Conservation (phyloP, 2,113 vertebrate species). For the Brachirus orientalis region DNA sequence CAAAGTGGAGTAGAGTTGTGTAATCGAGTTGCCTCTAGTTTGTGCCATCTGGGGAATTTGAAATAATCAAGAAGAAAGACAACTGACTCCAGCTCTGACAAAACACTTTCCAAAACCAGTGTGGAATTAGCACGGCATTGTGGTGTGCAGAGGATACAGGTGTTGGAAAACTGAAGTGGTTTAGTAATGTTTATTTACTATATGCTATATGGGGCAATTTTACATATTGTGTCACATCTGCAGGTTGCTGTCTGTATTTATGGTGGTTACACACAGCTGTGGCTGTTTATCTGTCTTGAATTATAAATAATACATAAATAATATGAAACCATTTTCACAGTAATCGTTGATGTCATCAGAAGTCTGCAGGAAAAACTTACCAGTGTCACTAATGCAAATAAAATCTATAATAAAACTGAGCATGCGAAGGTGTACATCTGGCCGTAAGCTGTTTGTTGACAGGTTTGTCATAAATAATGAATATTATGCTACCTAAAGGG, state of each 20-base stretch:
- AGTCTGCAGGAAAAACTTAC: neutral
- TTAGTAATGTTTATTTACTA: neutral
- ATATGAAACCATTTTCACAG: too few relatives aligned
- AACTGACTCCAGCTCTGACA: conserved; percentile 48
- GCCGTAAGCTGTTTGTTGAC: conserved; percentile 3
- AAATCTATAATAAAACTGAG: neutral
- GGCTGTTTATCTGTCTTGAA: neutral
- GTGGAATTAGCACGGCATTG: neutral
- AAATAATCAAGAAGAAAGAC: conserved; percentile 61
- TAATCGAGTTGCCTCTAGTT: conserved; percentile 59
- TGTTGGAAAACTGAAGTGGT: too few relatives aligned
- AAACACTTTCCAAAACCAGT: conserved; percentile 45
- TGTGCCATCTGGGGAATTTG: conserved; percentile 52
- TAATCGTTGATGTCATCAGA: neutral
- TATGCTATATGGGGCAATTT: too few relatives aligned
- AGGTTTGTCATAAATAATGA: conserved; percentile 2
- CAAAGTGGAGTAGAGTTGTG: conserved; percentile 45
- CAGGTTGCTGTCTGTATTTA: neutral
- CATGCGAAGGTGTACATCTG: neutral
- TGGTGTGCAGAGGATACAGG: too few relatives aligned
- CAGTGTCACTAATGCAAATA: neutral
- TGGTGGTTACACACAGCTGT: neutral
- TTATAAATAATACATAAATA: neutral
- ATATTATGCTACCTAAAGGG: neutral
- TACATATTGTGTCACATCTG: neutral